Percentiles rank a stretch among this genome's conserved stretches.
These are phyloP conservation scores for Cheilosia soror DNA, from an alignment of 2,888 invertebrate genomes.

Conservation along the genomic window DNA sequence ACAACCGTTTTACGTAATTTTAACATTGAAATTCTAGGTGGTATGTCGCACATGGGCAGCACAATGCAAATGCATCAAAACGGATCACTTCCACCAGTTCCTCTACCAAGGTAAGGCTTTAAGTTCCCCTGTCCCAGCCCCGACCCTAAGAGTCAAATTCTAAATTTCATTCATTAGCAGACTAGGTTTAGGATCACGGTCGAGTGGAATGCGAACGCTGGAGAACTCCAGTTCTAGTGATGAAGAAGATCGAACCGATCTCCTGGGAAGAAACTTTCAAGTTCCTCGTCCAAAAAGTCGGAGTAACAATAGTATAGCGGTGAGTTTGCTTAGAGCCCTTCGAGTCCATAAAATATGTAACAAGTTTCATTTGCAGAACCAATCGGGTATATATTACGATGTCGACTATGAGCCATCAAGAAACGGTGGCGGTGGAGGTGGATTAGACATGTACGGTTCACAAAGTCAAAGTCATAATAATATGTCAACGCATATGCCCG, in stretches of 20 bases:
- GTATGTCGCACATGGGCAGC: constrained; percentile 84
- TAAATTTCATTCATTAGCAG: constrained; percentile 77
- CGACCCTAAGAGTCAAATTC: constrained; percentile 11
- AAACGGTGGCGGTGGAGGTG: constrained; percentile 83
- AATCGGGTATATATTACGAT: constrained; percentile 95
- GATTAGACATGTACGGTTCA: constrained; percentile 84
- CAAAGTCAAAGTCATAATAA: constrained; percentile 83
- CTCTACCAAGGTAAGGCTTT: constrained; percentile 87
- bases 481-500: constrained; percentile 86
- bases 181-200: constrained; percentile 83
- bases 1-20: not conserved
- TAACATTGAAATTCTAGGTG: constrained; percentile 77
- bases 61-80: constrained; percentile 83
- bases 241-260: constrained; percentile 90
- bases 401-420: constrained; percentile 91
- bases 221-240: constrained; percentile 86
- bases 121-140: constrained; percentile 25
- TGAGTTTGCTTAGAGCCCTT: constrained; percentile 70
- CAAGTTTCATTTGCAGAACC: constrained; percentile 87
- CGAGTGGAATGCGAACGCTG: constrained; percentile 84
- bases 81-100: constrained; percentile 88
- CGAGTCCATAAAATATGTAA: not conserved
- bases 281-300: constrained; percentile 93
- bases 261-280: constrained; percentile 89
- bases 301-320: constrained; percentile 86